phyloP scores from a whole-genome alignment of 2,888 invertebrate genomes.

The Stenichneumon culpator region DNA sequence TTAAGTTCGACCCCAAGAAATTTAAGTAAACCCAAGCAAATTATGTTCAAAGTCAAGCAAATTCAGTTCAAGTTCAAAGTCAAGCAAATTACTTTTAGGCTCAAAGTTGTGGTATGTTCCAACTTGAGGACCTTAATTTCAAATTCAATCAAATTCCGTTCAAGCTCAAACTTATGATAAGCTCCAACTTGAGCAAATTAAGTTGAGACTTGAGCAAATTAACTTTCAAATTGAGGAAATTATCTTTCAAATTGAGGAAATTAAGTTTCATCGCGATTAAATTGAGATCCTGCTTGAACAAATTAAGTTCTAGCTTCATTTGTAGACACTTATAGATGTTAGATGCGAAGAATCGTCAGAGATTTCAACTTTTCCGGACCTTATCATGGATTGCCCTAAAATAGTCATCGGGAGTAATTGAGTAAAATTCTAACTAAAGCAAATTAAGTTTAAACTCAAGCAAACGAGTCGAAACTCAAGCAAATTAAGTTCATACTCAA shows the following conservation, averaged over 20 bases:
- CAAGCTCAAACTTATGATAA: background rate
- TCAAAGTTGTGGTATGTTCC: no score
- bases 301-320: background rate
- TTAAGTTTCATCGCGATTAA: background rate
- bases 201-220: background rate
- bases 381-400: no score
- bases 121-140: background rate
- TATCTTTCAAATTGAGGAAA: no score
- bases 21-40: background rate
- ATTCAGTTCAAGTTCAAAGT: background rate
- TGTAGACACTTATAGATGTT: no score
- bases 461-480: background rate
- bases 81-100: background rate
- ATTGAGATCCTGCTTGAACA: background rate
- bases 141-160: background rate
- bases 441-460: background rate
- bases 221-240: background rate
- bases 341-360: no score
- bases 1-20: background rate
- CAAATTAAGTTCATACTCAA: background rate
- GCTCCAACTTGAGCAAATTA: background rate
- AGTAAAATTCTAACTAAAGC: background rate
- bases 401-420: no score
- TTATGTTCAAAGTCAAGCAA: background rate
- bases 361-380: no score